Conservation (phyloP, 2,113 vertebrate genomes). For the Polypterus senegalus region DNA sequence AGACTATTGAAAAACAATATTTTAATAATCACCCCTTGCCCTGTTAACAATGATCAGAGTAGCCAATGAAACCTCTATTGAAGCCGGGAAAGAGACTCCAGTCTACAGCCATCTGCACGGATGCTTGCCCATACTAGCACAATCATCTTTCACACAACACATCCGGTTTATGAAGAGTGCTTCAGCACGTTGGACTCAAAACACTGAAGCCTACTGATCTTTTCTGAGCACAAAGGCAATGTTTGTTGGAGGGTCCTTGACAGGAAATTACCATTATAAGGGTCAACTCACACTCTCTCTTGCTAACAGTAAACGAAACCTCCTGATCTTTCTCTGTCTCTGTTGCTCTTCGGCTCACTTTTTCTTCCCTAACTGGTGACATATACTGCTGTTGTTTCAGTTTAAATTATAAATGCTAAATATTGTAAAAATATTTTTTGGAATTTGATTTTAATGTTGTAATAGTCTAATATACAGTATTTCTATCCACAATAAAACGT, state of each 20-base stretch:
- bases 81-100: slow-evolving; percentile 47
- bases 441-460: too few relatives aligned
- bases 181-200: slow-evolving; percentile 45
- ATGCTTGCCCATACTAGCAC: slow-evolving; percentile 51
- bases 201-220: slow-evolving; percentile 60
- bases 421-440: too few relatives aligned
- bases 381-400: not conserved
- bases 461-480: too few relatives aligned
- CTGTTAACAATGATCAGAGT: slow-evolving; percentile 41
- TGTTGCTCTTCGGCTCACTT: slow-evolving; percentile 12
- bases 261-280: slow-evolving; percentile 74
- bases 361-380: not conserved
- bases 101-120: slow-evolving; percentile 51
- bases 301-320: slow-evolving; percentile 33
- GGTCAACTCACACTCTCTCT: slow-evolving; percentile 48
- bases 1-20: slow-evolving; percentile 85
- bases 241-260: slow-evolving; percentile 59
- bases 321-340: slow-evolving; percentile 5
- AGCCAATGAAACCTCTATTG: slow-evolving; percentile 61
- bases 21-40: slow-evolving; percentile 63
- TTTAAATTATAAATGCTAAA: too few relatives aligned
- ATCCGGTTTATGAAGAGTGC: slow-evolving; percentile 63
- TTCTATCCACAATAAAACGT: too few relatives aligned
- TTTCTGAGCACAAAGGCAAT: slow-evolving; percentile 57
- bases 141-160: slow-evolving; percentile 71